Evolutionary conservation across 2,113 vertebrate genomes (phyloP).

Genomic region (Stegostoma tigrinum): DNA sequence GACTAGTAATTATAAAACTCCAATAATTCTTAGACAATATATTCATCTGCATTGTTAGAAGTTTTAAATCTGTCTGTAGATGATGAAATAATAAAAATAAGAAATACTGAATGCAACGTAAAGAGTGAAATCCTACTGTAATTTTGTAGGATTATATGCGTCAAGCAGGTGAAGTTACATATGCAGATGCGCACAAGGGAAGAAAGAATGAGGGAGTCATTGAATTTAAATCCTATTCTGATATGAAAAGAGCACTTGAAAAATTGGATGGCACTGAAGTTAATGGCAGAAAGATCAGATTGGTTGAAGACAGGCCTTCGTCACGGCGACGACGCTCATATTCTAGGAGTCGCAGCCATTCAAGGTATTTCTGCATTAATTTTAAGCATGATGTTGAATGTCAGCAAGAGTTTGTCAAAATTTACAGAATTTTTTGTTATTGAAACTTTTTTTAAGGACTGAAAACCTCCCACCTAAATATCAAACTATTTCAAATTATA

Average conservation of each 20-base stretch:
- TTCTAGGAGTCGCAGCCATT: constrained; percentile 82
- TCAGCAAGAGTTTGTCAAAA: background rate
- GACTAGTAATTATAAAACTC: background rate
- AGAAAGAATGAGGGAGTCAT: constrained; percentile 93
- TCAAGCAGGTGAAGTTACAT: constrained; percentile 94
- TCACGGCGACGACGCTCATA: constrained; percentile 79
- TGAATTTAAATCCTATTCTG: constrained; percentile 91
- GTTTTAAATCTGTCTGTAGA: background rate
- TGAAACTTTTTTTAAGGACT: background rate
- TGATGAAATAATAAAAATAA: background rate
- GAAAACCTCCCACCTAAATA: background rate
- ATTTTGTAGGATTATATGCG: constrained; percentile 87
- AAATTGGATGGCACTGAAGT: constrained; percentile 93
- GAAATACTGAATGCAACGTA: background rate
- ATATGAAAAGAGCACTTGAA: constrained; percentile 96
- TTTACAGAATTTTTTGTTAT: background rate
- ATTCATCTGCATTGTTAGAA: background rate
- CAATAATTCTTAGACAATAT: background rate
- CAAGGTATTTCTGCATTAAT: constrained; percentile 58
- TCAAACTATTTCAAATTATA: background rate
- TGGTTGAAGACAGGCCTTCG: constrained; percentile 89
- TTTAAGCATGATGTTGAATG: no score
- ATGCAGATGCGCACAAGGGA: constrained; percentile 90
- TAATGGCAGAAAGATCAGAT: constrained; percentile 89
- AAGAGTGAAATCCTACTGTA: background rate